Evolutionary conservation across 2,113 vertebrate species (phyloP).

Genomic region (Microcebus jonahi): DNA sequence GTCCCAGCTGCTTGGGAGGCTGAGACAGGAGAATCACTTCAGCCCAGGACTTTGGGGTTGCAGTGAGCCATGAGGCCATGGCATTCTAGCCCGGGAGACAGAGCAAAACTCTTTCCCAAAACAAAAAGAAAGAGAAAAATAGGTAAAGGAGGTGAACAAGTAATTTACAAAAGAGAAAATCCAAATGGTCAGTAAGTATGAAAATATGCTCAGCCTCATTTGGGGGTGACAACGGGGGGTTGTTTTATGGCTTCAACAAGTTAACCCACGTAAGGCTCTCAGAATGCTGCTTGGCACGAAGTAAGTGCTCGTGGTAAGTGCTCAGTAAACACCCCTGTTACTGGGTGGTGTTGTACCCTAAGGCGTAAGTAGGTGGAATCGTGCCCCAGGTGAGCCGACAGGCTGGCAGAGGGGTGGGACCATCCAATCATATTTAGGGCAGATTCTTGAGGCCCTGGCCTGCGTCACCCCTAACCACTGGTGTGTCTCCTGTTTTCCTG

Average conservation of each 20-base stretch:
- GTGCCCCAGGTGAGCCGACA: background rate
- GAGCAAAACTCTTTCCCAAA: too few relatives aligned
- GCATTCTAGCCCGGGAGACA: background rate
- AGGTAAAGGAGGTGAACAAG: background rate
- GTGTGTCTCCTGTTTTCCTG: constrained; percentile 28
- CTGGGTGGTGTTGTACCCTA: background rate
- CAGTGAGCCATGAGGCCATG: background rate
- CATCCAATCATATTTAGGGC: background rate
- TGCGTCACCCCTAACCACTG: constrained; percentile 46
- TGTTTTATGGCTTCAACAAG: background rate
- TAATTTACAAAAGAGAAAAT: background rate
- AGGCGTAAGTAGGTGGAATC: background rate
- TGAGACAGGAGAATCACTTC: background rate
- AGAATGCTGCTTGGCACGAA: background rate
- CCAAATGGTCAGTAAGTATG: background rate
- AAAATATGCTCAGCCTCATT: background rate
- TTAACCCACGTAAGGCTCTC: background rate
- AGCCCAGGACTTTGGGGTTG: background rate
- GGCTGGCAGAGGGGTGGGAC: background rate
- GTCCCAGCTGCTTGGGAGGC: background rate
- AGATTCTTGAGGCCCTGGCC: background rate
- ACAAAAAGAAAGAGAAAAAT: background rate
- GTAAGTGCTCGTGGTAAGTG: background rate
- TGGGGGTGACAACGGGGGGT: fast-evolving
- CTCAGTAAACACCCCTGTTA: background rate